Conservation (phyloP, 2,888 invertebrate genomes). For the Taphrorychus bicolor region DNA sequence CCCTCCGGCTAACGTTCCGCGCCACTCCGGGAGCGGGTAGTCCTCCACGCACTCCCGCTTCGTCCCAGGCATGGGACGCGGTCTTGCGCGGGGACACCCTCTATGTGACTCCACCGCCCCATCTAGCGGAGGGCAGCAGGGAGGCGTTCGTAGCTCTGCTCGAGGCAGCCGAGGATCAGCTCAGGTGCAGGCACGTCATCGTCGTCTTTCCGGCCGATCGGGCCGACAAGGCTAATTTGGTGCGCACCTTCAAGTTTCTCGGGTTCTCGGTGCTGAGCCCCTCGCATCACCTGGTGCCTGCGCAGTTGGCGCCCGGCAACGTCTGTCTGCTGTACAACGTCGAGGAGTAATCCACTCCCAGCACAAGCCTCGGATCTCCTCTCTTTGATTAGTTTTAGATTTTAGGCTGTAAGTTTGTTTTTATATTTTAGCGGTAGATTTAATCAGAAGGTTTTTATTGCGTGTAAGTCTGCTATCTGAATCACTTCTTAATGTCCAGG, state of each 20-base stretch:
- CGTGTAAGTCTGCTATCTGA: neutral
- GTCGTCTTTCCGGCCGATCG: conserved; percentile 70
- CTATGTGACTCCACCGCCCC: conserved; percentile 87
- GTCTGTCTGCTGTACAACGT: conserved; percentile 60
- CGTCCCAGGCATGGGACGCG: conserved; percentile 57
- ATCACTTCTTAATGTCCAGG: too few species aligned
- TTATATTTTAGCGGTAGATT: neutral
- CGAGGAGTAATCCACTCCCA: conserved; percentile 59
- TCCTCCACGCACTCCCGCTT: conserved; percentile 7
- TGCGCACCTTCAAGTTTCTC: conserved; percentile 97
- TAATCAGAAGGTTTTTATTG: neutral
- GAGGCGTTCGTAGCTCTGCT: conserved; percentile 93
- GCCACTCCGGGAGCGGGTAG: conserved; percentile 48
- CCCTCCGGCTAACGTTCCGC: conserved; percentile 59
- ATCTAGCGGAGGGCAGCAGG: conserved; percentile 91
- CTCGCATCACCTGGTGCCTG: conserved; percentile 77
- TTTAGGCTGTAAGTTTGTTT: neutral
- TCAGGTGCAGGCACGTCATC: conserved; percentile 81
- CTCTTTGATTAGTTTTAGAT: conserved; percentile 34
- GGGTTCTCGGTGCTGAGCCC: conserved; percentile 91
- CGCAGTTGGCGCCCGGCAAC: conserved; percentile 57
- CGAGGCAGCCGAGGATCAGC: conserved; percentile 94
- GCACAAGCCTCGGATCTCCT: conserved; percentile 50
- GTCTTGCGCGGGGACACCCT: conserved; percentile 73
- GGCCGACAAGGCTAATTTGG: conserved; percentile 82